Evolutionary conservation across 2,113 vertebrate species (phyloP), one percentile per base, ranked within the genome.

Genomic region (Charadrius vociferus): DNA sequence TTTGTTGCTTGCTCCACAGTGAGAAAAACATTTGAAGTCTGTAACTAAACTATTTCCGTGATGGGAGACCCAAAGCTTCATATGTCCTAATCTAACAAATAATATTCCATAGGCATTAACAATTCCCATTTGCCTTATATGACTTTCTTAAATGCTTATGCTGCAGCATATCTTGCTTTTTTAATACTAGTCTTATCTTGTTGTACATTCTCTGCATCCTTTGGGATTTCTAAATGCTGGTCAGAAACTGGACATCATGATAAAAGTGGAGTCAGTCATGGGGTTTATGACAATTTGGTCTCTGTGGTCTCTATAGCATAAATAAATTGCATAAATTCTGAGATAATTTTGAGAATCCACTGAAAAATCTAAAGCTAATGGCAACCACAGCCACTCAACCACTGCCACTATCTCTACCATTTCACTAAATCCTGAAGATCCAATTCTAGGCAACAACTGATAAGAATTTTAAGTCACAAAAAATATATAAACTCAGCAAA

Each of bases 221-320:
- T 80, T 83, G 93, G 93, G 90, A 94, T 95, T 96, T 94, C 62
- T 81, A 78, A 79, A 80, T 30, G 47, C 70, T 91, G 65, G 45
- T 86, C 70, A 90, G 50, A 92, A 90, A 81, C 37, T 39, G 37
- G 53, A 36, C 49, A 36, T 68, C 55, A 37, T 52, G 67, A 85
- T 73, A 70, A 90, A 83, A 90, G 20, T 20, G 73, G 41, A 90
- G 45, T 86, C 45, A 18, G 26, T 86, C 32, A 10, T 32, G 6
- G 30, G 22, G 14, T 73, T 94, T 75, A 32, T 71, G 47, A 78
- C 37, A 50, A 78, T 82, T 82, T 77, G 6, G 49, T 80, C 56
- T 53, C 37, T 81, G 13, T 86, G 37, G 18, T 72, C 37, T 94
- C 50, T 71, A 12, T 24, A 87, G 2, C 6, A 68, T 87, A 72